Conservation (phyloP, 2,113 vertebrate genomes). For the Canis aureus region DNA sequence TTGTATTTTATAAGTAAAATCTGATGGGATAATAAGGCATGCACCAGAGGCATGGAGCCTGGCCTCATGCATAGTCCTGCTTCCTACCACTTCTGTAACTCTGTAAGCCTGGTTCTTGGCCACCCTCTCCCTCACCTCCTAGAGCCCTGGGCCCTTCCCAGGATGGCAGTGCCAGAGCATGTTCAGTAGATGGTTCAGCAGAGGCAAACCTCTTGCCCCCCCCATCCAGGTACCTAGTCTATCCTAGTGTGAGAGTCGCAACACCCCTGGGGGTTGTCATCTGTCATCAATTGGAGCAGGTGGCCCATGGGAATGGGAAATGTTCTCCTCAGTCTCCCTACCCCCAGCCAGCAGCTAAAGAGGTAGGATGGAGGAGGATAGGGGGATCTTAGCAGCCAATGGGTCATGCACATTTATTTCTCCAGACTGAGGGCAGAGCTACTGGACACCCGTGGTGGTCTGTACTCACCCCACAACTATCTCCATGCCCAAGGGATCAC, state of each 20-base stretch:
- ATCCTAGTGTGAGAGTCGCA: not conserved
- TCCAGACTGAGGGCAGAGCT: not conserved
- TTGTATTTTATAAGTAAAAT: slow-evolving; percentile 33
- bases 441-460: not conserved
- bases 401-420: not conserved
- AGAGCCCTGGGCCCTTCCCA: not conserved
- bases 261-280: not conserved
- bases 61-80: not conserved
- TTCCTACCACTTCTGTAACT: not conserved
- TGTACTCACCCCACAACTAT: not conserved
- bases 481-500: not conserved
- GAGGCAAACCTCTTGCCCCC: not conserved
- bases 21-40: not conserved
- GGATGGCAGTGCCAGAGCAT: not conserved
- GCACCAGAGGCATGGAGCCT: not conserved
- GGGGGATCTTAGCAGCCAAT: not conserved
- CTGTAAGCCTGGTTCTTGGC: not conserved
- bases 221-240: not conserved
- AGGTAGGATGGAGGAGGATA: not conserved
- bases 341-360: not conserved
- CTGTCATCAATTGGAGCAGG: not conserved
- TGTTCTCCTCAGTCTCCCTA: not conserved
- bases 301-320: not conserved
- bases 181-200: not conserved
- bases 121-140: not conserved